Conservation (phyloP, 2,888 invertebrate species). For the Schizotus pectinicornis region DNA sequence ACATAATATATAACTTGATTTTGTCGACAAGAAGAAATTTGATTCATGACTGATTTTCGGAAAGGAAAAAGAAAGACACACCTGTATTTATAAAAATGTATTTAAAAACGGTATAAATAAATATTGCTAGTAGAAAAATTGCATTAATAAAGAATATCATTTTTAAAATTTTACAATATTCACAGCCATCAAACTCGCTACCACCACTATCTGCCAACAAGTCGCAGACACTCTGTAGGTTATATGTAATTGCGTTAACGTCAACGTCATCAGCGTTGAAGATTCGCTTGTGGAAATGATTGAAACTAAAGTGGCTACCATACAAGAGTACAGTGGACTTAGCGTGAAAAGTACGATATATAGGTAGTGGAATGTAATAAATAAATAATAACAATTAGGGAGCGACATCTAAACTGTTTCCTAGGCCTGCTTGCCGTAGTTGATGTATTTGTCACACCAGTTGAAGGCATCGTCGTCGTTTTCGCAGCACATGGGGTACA, state of each 20-base stretch:
- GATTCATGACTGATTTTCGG: no score
- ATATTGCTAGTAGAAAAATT: no score
- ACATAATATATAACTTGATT: no score
- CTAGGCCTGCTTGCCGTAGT: constrained; percentile 58
- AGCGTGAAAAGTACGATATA: not conserved
- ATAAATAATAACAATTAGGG: not conserved
- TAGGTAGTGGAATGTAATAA: not conserved
- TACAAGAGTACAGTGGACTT: not conserved
- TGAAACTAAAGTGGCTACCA: not conserved
- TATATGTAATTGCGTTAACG: no score
- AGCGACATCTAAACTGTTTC: not conserved
- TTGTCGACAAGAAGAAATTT: no score
- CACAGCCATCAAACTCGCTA: no score
- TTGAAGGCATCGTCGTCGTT: constrained; percentile 63
- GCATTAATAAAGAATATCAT: no score
- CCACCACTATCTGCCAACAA: no score
- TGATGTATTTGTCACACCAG: constrained; percentile 67
- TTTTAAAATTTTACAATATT: no score
- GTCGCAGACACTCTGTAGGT: no score
- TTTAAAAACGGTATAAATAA: no score
- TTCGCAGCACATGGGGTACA: constrained; percentile 67
- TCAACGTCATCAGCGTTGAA: not conserved
- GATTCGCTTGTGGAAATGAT: not conserved
- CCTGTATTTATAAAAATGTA: no score
- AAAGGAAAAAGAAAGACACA: not conserved